phyloP scores from a whole-genome alignment of 2,113 vertebrate genomes.

The Lonchura striata region DNA sequence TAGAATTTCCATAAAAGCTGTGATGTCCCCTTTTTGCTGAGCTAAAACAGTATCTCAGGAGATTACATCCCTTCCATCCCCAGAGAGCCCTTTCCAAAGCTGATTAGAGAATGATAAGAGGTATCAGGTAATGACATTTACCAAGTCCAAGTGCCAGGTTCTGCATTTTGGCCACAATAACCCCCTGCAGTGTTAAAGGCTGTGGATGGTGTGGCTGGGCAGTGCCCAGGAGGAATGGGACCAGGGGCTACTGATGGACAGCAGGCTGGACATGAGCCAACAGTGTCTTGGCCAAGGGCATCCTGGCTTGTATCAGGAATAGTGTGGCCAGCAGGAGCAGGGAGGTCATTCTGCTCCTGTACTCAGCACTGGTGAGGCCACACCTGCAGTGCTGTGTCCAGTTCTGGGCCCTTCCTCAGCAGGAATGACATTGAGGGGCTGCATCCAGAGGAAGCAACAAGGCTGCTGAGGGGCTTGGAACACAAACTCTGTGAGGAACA shows the following conservation, averaged over 20 bases:
- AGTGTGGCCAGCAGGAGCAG: not conserved
- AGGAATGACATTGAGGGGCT: not conserved
- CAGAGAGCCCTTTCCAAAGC: not conserved
- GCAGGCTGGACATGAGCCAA: not conserved
- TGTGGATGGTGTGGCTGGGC: not conserved
- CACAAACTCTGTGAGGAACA: not conserved
- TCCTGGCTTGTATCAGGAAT: not conserved
- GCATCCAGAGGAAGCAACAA: not conserved
- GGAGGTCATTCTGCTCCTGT: not conserved
- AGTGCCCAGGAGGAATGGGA: not conserved
- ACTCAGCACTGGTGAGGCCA: not conserved
- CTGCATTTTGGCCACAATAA: not conserved
- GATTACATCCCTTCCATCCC: not conserved
- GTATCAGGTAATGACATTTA: not conserved
- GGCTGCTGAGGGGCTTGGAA: not conserved
- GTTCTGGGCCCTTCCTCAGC: not conserved
- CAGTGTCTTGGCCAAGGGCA: not conserved
- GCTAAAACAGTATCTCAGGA: not conserved
- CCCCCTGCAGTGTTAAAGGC: not conserved
- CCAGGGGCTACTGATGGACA: not conserved
- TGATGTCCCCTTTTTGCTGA: not conserved
- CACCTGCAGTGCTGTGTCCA: not conserved
- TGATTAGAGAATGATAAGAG: not conserved
- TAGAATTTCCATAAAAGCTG: not conserved
- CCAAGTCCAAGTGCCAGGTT: not conserved